Evolutionary conservation across 37 sponge, comb jelly and placozoan genomes (phyloP), one percentile per base, ranked within the genome.

Genomic region (Oscarella lobularis): DNA sequence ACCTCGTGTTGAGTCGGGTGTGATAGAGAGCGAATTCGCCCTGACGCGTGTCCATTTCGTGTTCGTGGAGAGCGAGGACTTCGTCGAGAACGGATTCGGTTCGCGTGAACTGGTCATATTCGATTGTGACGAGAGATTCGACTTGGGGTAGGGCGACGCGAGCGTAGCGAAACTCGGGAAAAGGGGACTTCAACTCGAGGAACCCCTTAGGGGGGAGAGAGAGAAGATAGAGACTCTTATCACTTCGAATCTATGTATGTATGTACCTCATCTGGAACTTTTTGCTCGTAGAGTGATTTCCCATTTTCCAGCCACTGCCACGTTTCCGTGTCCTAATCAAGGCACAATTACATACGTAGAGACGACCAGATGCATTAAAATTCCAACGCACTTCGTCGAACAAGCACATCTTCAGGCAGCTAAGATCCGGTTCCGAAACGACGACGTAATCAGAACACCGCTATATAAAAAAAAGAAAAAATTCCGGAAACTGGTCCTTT

Each of bases 41-140:
- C 30, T 83, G 72, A 0, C 79, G 33, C 33, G 77, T 68, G 76
- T 83, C 75, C 6, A 89, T 73, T 54, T 85, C 84, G 72, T 89
- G 86, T 2, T 67, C 71, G 31, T 85, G 79, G 20, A 89, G 79
- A 34, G 36, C 0, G 41, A 36, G 29, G 55, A 38, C 80, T 38
- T 38, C 80, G 48, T 79, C 80, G 66, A 79, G 31, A 9, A 79
- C 73, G 2, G 86, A 88, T 36, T 73, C 72, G 2, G 86, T 86
- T 6, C 77, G 85, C 67, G 85, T 86, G 75, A 92, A 92, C 85
- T 92, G 93, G 80, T 92, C 93, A 41, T 83, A 92, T 75, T 88
- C 83, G 41, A 92, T 86, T 0, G 77, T 73, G 81, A 92, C 67
- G 39, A 80, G 83, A 39, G 77, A 39, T 67, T 85, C 89, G 41